Conservation (phyloP, 2,797 vertebrate genomes). For the Myiotriccus ornatus region DNA sequence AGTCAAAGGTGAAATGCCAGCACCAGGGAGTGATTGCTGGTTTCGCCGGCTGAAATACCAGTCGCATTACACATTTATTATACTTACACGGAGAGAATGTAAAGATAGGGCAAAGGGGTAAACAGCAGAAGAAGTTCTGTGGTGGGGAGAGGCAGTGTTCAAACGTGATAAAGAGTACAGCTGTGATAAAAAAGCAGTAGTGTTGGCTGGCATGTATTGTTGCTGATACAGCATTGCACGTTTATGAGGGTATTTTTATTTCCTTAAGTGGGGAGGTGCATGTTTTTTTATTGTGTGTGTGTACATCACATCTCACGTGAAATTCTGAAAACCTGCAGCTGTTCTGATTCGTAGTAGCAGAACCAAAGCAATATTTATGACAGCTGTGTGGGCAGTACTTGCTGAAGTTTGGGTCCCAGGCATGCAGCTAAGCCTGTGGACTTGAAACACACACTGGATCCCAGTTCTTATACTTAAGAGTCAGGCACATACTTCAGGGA, state of each 20-base stretch:
- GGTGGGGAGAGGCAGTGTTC: background rate
- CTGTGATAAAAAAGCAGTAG: background rate
- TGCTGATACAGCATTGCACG: background rate
- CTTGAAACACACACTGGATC: background rate
- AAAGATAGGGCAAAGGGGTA: conserved; percentile 9
- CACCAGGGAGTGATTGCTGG: background rate
- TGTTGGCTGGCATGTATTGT: background rate
- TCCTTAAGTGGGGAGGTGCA: background rate
- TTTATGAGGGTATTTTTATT: background rate
- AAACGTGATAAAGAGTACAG: background rate
- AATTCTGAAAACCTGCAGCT: background rate
- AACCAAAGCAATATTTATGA: background rate
- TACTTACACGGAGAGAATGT: background rate
- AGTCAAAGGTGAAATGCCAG: conserved; percentile 62
- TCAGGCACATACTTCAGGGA: background rate
- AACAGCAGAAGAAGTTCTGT: background rate
- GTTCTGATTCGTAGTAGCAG: background rate
- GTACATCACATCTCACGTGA: background rate
- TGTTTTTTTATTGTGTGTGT: background rate
- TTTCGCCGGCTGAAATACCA: conserved; percentile 16
- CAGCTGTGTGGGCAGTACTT: background rate
- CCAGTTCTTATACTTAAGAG: background rate
- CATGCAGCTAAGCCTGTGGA: background rate
- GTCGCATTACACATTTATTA: conserved; percentile 11
- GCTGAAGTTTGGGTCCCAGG: background rate